Evolutionary conservation across 2,888 invertebrate species (phyloP).

Genomic region (Mermis nigrescens): DNA sequence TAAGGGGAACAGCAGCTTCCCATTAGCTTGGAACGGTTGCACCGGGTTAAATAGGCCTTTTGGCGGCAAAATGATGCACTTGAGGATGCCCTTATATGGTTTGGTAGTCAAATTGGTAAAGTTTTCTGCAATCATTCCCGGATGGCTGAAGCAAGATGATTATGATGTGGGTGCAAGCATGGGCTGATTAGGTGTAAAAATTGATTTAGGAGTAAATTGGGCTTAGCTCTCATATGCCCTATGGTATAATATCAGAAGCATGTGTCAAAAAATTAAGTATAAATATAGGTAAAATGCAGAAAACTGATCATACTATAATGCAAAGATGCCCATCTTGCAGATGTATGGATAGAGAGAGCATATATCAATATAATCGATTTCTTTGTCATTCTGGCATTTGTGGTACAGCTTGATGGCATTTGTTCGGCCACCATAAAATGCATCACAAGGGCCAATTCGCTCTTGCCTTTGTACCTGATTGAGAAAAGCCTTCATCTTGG

Average conservation of each 20-base stretch:
- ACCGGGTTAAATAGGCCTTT: neutral
- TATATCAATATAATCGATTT: constrained; percentile 19
- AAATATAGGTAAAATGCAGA: too few relatives aligned
- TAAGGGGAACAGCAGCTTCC: constrained; percentile 11
- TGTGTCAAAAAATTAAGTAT: too few relatives aligned
- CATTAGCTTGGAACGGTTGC: neutral
- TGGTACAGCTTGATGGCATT: constrained; percentile 20
- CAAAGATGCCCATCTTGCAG: constrained; percentile 18
- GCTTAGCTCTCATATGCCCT: too few relatives aligned
- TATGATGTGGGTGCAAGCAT: too few relatives aligned
- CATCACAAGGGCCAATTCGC: neutral
- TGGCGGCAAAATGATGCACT: neutral
- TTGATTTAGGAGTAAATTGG: too few relatives aligned
- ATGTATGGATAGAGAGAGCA: constrained; percentile 19
- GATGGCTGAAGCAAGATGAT: too few relatives aligned
- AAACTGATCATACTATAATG: too few relatives aligned
- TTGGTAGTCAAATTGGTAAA: constrained; percentile 15
- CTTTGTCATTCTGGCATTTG: constrained; percentile 13
- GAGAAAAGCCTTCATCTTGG: neutral
- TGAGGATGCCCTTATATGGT: constrained; percentile 2
- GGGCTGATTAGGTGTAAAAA: too few relatives aligned
- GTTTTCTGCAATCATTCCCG: constrained; percentile 17
- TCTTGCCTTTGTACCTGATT: neutral
- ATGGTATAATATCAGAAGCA: too few relatives aligned
- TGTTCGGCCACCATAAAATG: constrained; percentile 26